These are phyloP conservation scores for Ailuropoda melanoleuca DNA, from an alignment of 2,113 vertebrate genomes.

Conservation along the genomic window DNA sequence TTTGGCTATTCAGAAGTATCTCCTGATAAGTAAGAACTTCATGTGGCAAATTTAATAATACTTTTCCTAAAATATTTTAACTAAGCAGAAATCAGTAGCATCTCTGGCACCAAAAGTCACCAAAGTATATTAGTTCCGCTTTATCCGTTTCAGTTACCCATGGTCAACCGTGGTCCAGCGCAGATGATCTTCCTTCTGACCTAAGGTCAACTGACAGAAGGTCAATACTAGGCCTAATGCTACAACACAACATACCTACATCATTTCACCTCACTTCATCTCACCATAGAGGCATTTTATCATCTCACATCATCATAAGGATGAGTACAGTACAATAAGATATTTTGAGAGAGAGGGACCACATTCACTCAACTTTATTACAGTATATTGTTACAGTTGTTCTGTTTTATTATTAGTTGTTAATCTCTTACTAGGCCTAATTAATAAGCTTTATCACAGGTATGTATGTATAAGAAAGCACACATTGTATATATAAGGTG, in stretches of 20 bases:
- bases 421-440: neutral
- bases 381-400: neutral
- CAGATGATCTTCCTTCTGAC: neutral
- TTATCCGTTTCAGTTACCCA: neutral
- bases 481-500: neutral
- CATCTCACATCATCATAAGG: neutral
- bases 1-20: slow-evolving; percentile 1
- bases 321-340: neutral
- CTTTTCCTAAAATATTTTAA: slow-evolving; percentile 4
- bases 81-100: slow-evolving; percentile 4
- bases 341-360: neutral
- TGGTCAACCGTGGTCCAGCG: neutral
- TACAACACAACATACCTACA: neutral
- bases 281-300: neutral
- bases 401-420: neutral
- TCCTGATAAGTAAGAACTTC: neutral
- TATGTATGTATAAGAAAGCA: neutral
- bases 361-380: neutral
- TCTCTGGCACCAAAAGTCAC: neutral
- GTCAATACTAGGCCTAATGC: neutral
- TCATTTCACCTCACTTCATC: neutral
- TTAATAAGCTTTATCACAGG: neutral
- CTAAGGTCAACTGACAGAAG: neutral
- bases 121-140: neutral
- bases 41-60: neutral